Conservation (phyloP, 2,113 vertebrate species). For the Mormoops blainvillei region DNA sequence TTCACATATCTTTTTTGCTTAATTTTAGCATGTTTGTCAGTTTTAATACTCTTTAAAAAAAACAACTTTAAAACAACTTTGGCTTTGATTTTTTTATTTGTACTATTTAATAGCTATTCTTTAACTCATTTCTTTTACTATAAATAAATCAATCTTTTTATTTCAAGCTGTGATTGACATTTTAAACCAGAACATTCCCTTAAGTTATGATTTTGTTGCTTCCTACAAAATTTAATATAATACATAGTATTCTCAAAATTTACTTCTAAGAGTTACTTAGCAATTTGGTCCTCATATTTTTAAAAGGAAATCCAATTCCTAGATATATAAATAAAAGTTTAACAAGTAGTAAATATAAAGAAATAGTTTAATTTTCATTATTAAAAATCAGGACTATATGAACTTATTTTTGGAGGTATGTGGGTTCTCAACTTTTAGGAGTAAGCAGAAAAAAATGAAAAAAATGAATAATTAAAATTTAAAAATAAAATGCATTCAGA, state of each 20-base stretch:
- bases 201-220: neutral
- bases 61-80: neutral
- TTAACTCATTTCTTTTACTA: neutral
- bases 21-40: neutral
- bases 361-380: neutral
- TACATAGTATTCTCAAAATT: neutral
- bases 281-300: slow-evolving; percentile 10
- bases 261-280: neutral
- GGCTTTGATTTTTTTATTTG: neutral
- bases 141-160: neutral
- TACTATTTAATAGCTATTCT: neutral
- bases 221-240: neutral
- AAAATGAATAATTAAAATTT: neutral
- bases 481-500: neutral
- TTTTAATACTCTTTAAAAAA: slow-evolving; percentile 15
- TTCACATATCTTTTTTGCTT: neutral
- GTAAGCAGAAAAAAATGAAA: neutral
- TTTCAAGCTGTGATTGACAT: neutral
- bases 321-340: neutral
- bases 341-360: neutral
- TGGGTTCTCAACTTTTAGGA: neutral
- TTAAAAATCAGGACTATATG: neutral
- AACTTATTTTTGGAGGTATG: neutral
- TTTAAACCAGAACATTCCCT: neutral
- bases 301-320: neutral